phyloP scores from a whole-genome alignment of 2,888 invertebrate genomes.

The Platycnemis pennipes region DNA sequence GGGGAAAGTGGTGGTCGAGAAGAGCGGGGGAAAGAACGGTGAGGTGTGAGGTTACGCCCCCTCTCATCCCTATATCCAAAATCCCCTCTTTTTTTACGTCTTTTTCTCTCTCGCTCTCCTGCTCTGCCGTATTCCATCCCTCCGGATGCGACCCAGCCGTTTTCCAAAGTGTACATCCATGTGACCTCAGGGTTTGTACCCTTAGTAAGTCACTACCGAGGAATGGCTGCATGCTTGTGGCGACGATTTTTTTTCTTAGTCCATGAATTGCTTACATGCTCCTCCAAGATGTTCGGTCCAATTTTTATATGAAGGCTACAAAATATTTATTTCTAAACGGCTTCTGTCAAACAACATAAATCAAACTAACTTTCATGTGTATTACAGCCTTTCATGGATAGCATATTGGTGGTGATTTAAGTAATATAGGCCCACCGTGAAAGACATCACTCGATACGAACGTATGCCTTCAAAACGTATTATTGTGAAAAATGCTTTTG shows the following conservation, averaged over 20 bases:
- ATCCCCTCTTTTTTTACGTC: background rate
- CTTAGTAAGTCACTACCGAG: background rate
- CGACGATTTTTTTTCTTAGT: background rate
- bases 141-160: background rate
- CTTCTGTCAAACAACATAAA: too few species aligned
- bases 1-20: background rate
- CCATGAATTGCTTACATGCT: background rate
- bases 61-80: background rate
- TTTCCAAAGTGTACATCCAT: background rate
- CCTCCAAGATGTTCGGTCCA: too few species aligned
- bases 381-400: too few species aligned
- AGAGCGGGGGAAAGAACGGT: background rate
- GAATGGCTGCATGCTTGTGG: background rate
- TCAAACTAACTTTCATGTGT: too few species aligned
- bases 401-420: too few species aligned
- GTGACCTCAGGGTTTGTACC: background rate
- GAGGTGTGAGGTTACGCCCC: background rate
- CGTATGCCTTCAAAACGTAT: too few species aligned
- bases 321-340: too few species aligned
- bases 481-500: too few species aligned
- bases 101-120: background rate
- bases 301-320: too few species aligned
- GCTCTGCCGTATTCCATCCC: background rate
- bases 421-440: too few species aligned
- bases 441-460: too few species aligned